A percentile compares a stretch with the other conserved stretches of the same genome.
phyloP scores from a whole-genome alignment of 2,888 invertebrate species.

The Gerosis bhagava region DNA sequence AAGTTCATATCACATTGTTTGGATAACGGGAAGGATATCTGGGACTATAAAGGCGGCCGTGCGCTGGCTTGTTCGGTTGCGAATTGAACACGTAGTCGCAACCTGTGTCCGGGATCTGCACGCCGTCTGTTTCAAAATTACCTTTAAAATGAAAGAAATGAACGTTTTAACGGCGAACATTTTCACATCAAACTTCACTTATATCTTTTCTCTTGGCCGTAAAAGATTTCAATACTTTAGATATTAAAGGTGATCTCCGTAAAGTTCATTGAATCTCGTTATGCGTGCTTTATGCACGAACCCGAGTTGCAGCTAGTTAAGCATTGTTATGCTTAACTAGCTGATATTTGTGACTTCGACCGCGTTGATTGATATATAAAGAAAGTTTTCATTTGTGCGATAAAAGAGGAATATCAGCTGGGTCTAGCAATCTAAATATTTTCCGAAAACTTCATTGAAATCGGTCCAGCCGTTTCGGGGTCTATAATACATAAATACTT shows the following conservation, averaged over 20 bases:
- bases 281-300: too few species aligned
- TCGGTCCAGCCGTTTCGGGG: too few species aligned
- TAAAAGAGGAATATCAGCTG: too few species aligned
- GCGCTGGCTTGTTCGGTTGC: conserved; percentile 84
- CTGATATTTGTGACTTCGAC: too few species aligned
- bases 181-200: conserved; percentile 21
- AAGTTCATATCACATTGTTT: conserved; percentile 93
- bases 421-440: too few species aligned
- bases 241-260: conserved; percentile 1
- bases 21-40: conserved; percentile 98
- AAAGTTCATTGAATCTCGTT: neutral
- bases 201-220: conserved; percentile 11
- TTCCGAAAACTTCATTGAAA: too few species aligned
- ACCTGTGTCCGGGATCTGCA: conserved; percentile 88
- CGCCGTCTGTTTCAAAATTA: conserved; percentile 91
- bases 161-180: conserved; percentile 11
- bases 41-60: conserved; percentile 94
- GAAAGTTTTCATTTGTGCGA: too few species aligned
- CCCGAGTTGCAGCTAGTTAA: too few species aligned
- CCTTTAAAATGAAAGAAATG: conserved; percentile 72
- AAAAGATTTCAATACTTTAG: conserved; percentile 16
- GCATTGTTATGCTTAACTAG: too few species aligned
- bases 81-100: conserved; percentile 94
- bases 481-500: too few species aligned
- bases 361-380: too few species aligned